phyloP scores from a whole-genome alignment of 1,140 invertebrate genomes.

The Drosophila ficusphila region DNA sequence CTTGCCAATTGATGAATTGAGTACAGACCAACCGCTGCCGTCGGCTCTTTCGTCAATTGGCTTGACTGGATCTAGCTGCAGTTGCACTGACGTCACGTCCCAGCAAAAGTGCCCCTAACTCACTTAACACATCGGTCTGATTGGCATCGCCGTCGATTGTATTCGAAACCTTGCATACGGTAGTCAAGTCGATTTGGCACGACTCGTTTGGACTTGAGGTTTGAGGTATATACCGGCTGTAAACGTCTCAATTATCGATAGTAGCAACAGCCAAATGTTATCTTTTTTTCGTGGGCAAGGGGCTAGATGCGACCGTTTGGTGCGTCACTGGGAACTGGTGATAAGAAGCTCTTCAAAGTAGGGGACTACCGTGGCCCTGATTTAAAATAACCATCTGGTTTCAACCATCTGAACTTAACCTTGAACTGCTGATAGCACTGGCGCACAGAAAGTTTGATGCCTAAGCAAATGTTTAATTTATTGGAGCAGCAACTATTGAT shows the following conservation, averaged over 20 bases:
- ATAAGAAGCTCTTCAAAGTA: constrained; percentile 59
- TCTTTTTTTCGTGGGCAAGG: constrained; percentile 37
- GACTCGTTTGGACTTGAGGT: background rate
- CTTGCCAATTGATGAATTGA: constrained; percentile 59
- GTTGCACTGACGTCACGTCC: constrained; percentile 62
- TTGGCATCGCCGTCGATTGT: constrained; percentile 33
- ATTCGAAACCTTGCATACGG: no score
- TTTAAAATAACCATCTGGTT: constrained; percentile 49
- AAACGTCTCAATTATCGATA: constrained; percentile 68
- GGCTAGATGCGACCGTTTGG: constrained; percentile 31
- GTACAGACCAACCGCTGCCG: constrained; percentile 13
- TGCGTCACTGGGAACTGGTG: constrained; percentile 52
- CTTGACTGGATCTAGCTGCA: constrained; percentile 53
- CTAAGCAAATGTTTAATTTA: no score
- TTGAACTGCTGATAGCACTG: background rate
- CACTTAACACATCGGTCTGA: constrained; percentile 54
- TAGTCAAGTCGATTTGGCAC: no score
- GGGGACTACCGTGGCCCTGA: constrained; percentile 41
- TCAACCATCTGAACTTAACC: constrained; percentile 17
- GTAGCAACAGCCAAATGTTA: constrained; percentile 69
- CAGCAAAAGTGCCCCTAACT: constrained; percentile 40
- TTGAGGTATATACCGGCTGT: constrained; percentile 15
- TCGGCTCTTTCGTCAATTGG: constrained; percentile 61
- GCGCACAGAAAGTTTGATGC: background rate
- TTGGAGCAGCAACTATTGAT: background rate